Evolutionary conservation across 2,888 invertebrate species (phyloP).

Genomic region (Flexamia atlantica): DNA sequence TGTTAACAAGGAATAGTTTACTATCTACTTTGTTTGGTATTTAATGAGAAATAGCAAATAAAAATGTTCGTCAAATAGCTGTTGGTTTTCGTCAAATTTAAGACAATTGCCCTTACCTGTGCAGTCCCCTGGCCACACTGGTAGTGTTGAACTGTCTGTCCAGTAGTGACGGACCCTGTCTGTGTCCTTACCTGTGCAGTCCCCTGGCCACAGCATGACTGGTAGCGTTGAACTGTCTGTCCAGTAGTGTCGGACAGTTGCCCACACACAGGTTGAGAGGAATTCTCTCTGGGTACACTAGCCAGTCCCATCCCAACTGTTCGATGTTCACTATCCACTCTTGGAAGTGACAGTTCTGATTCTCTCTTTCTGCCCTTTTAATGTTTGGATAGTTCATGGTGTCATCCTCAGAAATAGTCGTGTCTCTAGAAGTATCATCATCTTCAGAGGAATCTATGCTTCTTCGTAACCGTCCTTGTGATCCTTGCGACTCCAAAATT

Average conservation of each 20-base stretch:
- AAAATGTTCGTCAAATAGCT: no score
- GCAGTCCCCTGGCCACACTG: no score
- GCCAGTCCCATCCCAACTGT: slow-evolving; percentile 58
- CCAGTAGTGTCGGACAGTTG: slow-evolving; percentile 38
- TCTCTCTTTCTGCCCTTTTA: neutral
- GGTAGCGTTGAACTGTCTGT: slow-evolving; percentile 47
- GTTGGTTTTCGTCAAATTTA: no score
- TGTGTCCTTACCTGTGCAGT: slow-evolving; percentile 39
- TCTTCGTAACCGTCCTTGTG: neutral
- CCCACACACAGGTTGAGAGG: slow-evolving; percentile 56
- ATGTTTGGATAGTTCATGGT: neutral
- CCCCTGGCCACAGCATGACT: slow-evolving; percentile 37
- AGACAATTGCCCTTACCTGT: no score
- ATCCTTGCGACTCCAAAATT: slow-evolving; percentile 13
- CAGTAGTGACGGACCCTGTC: neutral
- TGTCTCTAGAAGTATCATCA: neutral
- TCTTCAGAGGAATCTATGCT: slow-evolving; percentile 1
- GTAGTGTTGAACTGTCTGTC: slow-evolving; percentile 46
- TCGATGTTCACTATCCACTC: slow-evolving; percentile 27
- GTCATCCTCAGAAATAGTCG: neutral
- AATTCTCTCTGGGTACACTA: slow-evolving; percentile 44
- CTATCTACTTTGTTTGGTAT: no score
- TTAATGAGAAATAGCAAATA: no score
- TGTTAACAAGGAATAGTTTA: no score
- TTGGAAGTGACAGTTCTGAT: neutral